These are phyloP conservation scores for Oreochromis niloticus DNA, from an alignment of 2,113 vertebrate species.

Conservation along the genomic window DNA sequence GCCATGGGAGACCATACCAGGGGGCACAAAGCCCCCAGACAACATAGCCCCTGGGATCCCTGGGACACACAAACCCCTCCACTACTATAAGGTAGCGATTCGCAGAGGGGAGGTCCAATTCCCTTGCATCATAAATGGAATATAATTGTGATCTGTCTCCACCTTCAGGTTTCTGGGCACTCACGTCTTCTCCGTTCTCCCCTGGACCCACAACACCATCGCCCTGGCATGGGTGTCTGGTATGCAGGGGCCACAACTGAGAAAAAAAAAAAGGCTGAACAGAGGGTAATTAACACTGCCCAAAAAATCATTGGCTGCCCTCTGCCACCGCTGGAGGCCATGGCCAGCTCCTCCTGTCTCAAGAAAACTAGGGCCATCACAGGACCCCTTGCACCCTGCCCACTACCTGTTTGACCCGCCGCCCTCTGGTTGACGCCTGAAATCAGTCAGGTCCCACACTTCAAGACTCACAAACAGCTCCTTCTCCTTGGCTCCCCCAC, in stretches of 20 bases:
- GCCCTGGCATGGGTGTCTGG: background rate
- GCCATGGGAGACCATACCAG: no score
- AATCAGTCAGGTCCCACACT: background rate
- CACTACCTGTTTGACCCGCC: background rate
- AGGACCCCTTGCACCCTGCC: background rate
- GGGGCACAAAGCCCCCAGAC: no score
- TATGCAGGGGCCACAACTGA: background rate
- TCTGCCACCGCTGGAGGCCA: background rate
- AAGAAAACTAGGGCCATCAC: background rate
- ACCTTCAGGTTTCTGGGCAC: background rate
- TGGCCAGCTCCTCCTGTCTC: background rate
- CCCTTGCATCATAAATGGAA: background rate
- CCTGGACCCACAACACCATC: background rate
- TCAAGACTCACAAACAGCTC: background rate
- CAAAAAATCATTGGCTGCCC: background rate
- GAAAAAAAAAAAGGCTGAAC: background rate
- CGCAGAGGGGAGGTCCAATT: background rate
- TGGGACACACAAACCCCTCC: no score
- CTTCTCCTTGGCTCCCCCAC: background rate
- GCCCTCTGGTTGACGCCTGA: background rate
- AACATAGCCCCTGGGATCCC: no score
- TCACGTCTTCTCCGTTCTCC: fast-evolving
- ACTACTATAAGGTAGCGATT: background rate
- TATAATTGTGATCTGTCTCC: background rate
- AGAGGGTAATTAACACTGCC: background rate